Evolutionary conservation across 2,113 vertebrate genomes (phyloP), one percentile per base, ranked within the genome.

Genomic region (Seriola rivoliana): DNA sequence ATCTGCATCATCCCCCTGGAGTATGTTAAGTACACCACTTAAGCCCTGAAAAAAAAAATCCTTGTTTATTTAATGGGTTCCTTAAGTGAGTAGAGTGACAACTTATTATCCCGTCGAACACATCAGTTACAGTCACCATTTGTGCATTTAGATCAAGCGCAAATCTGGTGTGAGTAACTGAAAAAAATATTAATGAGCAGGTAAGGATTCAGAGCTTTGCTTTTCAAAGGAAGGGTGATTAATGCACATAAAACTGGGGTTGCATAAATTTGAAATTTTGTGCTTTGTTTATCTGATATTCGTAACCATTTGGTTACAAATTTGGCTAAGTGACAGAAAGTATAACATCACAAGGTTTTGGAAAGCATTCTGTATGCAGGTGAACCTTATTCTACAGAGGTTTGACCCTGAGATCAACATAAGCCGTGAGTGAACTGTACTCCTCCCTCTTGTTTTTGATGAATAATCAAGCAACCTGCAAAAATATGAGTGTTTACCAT

Each of bases 31-130:
- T 75, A 84, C 60, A 75, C 74, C 64, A 81, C 80, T 88, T 81
- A 57, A 75, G 69, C 40, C 32, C 17, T 71, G 50, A 38, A 71
- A 81, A 62, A 81, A 62, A 55, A 77, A 59, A 38, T 8, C 14
- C 23, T 62, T 70, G 64, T 85, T 82, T 82, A 65, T 91, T 83
- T 85, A 90, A 91, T 78, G 70, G 71, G 17, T 74, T 92, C 21
- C 38, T 87, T 78, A 75, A 85, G 68, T 75, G 68, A 86, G 44
- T 48, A 34, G 21, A 44, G 58, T 8, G 8, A 81, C 70, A 38
- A 34, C n/a, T 54, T 81, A 76, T 80, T 76, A 87, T 85, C 57
- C 40, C 55, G 57, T 66, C 59, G 36, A 86, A 82, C 59, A 60
- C 50, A 23, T 74, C 42, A 58, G 68, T 57, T 78, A 42, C 38